Evolutionary conservation across 1,140 invertebrate genomes (phyloP).

Genomic region (Drosophila ananassae): DNA sequence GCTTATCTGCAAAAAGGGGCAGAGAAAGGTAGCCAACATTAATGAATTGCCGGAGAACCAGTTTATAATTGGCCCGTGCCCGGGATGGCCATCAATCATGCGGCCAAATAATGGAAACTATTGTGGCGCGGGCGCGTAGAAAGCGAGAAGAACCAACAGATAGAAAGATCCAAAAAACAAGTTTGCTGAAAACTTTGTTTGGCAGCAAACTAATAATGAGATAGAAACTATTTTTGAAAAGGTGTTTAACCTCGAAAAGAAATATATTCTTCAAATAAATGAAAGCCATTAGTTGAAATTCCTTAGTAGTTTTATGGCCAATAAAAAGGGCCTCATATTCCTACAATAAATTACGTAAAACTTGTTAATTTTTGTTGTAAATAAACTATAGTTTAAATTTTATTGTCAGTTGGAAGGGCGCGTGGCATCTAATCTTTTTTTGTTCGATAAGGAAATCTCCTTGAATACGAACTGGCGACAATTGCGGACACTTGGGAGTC

Average conservation of each 20-base stretch:
- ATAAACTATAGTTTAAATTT: slow-evolving; percentile 1
- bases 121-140: slow-evolving; percentile 29
- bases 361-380: no score
- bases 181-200: slow-evolving; percentile 26
- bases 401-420: slow-evolving; percentile 14
- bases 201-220: not conserved
- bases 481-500: not conserved
- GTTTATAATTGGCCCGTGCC: slow-evolving; percentile 36
- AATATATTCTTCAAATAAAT: no score
- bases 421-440: slow-evolving; percentile 6
- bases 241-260: slow-evolving; percentile 3
- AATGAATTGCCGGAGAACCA: slow-evolving; percentile 33
- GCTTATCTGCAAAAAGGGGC: slow-evolving; percentile 50
- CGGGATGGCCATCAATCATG: slow-evolving; percentile 17
- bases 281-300: not conserved
- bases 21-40: slow-evolving; percentile 26
- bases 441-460: slow-evolving; percentile 17
- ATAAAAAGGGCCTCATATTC: no score
- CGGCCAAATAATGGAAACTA: slow-evolving; percentile 17
- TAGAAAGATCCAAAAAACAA: slow-evolving; percentile 3
- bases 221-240: not conserved
- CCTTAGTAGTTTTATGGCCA: not conserved
- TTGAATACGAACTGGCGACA: not conserved
- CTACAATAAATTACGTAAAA: no score
- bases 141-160: slow-evolving; percentile 19